These are phyloP conservation scores for Micoletzkya japonica DNA, from an alignment of 2,888 invertebrate genomes.

Conservation along the genomic window DNA sequence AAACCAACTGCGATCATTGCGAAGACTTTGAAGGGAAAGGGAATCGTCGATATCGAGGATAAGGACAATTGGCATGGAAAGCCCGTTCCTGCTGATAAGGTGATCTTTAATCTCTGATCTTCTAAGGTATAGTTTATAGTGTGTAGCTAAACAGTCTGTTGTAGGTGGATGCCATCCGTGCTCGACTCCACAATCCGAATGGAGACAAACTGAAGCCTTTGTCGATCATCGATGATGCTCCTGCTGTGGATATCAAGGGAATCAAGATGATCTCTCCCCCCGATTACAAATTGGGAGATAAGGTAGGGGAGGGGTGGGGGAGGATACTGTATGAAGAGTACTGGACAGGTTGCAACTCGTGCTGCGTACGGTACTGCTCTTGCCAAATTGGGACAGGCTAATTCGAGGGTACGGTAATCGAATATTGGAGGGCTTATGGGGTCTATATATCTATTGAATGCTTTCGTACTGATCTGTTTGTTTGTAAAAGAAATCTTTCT, in stretches of 20 bases:
- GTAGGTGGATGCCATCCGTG: constrained; percentile 51
- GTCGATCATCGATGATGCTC: constrained; percentile 53
- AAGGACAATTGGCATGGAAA: constrained; percentile 97
- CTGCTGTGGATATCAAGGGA: constrained; percentile 39
- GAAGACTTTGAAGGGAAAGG: constrained; percentile 87
- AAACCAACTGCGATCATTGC: constrained; percentile 90
- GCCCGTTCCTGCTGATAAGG: constrained; percentile 71
- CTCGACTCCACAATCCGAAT: constrained; percentile 72
- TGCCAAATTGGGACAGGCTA: constrained; percentile 78
- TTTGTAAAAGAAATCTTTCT: no score
- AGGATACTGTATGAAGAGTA: not conserved
- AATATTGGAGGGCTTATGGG: not conserved
- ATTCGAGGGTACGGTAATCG: constrained; percentile 67
- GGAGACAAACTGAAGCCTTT: constrained; percentile 50
- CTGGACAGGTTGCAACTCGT: constrained; percentile 78
- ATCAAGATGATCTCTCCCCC: constrained; percentile 73
- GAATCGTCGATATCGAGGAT: constrained; percentile 80
- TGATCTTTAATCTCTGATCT: not conserved
- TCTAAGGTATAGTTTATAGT: not conserved
- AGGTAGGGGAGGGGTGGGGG: constrained; percentile 52
- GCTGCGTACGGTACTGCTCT: constrained; percentile 91
- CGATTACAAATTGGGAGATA: constrained; percentile 74
- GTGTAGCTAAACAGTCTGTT: not conserved
- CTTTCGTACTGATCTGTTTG: no score
- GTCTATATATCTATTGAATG: no score